These are phyloP conservation scores for Empidonax traillii DNA, from an alignment of 2,113 vertebrate genomes.

Conservation along the genomic window DNA sequence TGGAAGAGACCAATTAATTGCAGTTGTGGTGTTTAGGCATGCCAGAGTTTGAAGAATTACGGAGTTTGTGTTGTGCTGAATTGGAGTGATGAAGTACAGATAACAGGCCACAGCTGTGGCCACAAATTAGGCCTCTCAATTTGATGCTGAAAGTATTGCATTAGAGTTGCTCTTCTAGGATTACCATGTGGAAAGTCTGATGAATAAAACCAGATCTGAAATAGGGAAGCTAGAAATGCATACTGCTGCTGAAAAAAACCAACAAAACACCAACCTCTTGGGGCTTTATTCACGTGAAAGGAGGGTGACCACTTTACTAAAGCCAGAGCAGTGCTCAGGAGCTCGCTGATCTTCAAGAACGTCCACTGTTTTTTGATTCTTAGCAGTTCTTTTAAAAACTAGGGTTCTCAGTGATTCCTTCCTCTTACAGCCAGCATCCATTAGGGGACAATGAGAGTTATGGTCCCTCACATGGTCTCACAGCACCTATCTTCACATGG, in stretches of 20 bases:
- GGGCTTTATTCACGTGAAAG: neutral
- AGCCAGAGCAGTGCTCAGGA: neutral
- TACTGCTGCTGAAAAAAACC: neutral
- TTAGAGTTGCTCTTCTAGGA: slow-evolving; percentile 53
- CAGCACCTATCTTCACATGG: neutral
- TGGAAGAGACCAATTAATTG: slow-evolving; percentile 61
- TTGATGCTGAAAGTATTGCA: slow-evolving; percentile 51
- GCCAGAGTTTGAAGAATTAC: neutral
- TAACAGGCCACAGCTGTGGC: slow-evolving; percentile 53
- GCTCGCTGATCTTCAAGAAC: neutral
- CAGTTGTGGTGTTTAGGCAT: slow-evolving; percentile 37
- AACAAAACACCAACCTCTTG: neutral
- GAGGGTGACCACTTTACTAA: neutral
- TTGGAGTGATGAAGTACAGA: slow-evolving; percentile 55
- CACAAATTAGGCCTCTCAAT: slow-evolving; percentile 70
- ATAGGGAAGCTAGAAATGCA: neutral
- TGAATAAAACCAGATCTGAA: slow-evolving; percentile 21
- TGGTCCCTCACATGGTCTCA: neutral
- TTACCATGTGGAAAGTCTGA: slow-evolving; percentile 17
- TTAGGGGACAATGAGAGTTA: neutral
- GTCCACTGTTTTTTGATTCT: neutral
- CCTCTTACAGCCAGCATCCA: neutral
- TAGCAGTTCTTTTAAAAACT: neutral
- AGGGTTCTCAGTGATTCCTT: neutral
- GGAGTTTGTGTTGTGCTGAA: slow-evolving; percentile 47